Evolutionary conservation across 1,140 invertebrate species (phyloP).

Genomic region (Drosophila subpulchrella): DNA sequence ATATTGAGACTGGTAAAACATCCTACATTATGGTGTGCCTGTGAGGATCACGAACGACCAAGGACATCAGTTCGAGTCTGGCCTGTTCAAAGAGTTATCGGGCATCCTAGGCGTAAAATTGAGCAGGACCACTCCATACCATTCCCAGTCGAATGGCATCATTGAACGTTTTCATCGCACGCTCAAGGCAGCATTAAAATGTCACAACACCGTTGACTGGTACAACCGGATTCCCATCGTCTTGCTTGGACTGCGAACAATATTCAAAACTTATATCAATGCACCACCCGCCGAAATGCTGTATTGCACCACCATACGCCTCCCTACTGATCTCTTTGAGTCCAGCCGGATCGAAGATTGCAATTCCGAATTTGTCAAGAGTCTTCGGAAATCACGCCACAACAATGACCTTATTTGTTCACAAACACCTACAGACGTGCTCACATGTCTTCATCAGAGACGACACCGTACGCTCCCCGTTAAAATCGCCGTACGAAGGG

Average conservation of each 20-base stretch:
- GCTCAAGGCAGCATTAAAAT: background rate
- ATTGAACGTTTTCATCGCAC: background rate
- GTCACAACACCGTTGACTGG: background rate
- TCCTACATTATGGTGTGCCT: background rate
- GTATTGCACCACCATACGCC: background rate
- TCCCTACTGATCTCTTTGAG: background rate
- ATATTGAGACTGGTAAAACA: background rate
- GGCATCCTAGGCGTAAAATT: constrained; percentile 1
- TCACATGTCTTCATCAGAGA: too few relatives aligned
- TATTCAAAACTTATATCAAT: background rate
- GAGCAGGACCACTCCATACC: background rate
- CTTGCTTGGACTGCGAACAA: background rate
- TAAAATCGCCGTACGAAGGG: too few relatives aligned
- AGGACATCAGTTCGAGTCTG: background rate
- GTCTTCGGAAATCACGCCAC: too few relatives aligned
- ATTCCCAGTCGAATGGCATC: constrained; percentile 1
- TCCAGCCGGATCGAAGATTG: background rate
- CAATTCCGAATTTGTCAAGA: background rate
- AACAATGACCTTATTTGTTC: too few relatives aligned
- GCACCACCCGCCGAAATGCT: background rate
- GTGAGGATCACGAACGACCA: background rate
- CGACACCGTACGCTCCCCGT: too few relatives aligned
- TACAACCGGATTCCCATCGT: background rate
- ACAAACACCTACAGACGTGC: background rate
- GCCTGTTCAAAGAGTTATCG: background rate